A percentile compares a stretch with the other conserved stretches of the same genome.
phyloP scores from a whole-genome alignment of 1,140 invertebrate species.

The Agraylea sexmaculata region DNA sequence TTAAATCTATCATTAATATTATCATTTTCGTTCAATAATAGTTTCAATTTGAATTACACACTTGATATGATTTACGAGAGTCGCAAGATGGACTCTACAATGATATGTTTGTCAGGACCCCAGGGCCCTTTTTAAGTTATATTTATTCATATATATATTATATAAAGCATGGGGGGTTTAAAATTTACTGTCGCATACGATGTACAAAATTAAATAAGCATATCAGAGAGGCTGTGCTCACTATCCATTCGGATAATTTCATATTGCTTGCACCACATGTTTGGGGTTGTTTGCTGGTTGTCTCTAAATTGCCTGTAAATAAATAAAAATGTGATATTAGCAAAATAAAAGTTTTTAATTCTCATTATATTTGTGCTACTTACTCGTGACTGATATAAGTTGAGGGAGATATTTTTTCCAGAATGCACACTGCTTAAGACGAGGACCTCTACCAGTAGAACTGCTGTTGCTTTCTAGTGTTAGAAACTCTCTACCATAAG shows the following conservation, averaged over 20 bases:
- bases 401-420: slow-evolving; percentile 93
- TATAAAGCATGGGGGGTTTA: too few relatives aligned
- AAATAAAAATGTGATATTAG: neutral
- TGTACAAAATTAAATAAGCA: too few relatives aligned
- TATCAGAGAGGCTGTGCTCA: too few relatives aligned
- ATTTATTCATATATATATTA: too few relatives aligned
- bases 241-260: too few relatives aligned
- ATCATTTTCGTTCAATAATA: neutral
- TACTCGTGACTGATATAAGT: slow-evolving; percentile 63
- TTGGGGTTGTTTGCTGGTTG: slow-evolving; percentile 4
- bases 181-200: too few relatives aligned
- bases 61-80: neutral
- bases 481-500: slow-evolving; percentile 71
- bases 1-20: neutral
- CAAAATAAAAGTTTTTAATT: neutral
- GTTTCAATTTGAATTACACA: neutral
- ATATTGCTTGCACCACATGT: slow-evolving; percentile 8
- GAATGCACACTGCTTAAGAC: slow-evolving; percentile 87
- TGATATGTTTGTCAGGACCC: slow-evolving; percentile 13
- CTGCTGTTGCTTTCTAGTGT: slow-evolving; percentile 69
- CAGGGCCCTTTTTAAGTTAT: too few relatives aligned
- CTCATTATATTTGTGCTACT: slow-evolving; percentile 25
- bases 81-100: slow-evolving; percentile 8
- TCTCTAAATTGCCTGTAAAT: neutral
- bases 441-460: slow-evolving; percentile 69